phyloP scores from a whole-genome alignment of 2,797 vertebrate species.

The Poeciliopsis presidionis region DNA sequence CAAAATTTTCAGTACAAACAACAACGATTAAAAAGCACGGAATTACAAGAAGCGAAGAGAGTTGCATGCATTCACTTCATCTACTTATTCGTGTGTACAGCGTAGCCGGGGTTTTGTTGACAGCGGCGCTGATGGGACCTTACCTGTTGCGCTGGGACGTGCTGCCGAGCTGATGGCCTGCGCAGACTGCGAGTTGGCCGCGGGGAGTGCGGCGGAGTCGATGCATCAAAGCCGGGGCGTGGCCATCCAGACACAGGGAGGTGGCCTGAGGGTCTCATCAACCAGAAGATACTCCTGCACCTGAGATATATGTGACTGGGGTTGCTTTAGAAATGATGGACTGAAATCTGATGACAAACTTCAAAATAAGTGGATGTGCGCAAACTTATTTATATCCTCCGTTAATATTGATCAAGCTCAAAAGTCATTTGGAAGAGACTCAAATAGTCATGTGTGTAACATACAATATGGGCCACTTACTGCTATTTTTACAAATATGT shows the following conservation, averaged over 20 bases:
- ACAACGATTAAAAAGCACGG: background rate
- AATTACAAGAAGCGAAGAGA: constrained; percentile 8
- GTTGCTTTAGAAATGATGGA: background rate
- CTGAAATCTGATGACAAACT: background rate
- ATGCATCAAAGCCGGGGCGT: constrained; percentile 64
- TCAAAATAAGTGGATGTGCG: background rate
- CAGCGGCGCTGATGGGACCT: constrained; percentile 49
- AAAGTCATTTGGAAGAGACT: background rate
- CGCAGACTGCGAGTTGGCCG: constrained; percentile 47
- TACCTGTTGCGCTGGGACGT: constrained; percentile 77
- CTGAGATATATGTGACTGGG: background rate
- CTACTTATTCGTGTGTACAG: constrained; percentile 6
- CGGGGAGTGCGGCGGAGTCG: constrained; percentile 33
- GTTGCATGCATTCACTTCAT: constrained; percentile 30
- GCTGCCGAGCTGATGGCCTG: constrained; percentile 64
- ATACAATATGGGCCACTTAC: too few relatives aligned
- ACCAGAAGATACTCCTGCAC: background rate
- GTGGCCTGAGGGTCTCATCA: constrained; percentile 26
- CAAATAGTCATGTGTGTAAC: background rate
- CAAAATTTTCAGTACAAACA: background rate
- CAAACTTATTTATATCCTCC: background rate
- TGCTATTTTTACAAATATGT: background rate
- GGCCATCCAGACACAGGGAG: constrained; percentile 48
- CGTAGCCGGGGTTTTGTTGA: background rate
- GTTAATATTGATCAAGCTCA: background rate